A percentile compares a stretch with the other conserved stretches of the same genome.
phyloP scores from a whole-genome alignment of 2,113 vertebrate genomes.

The Fregata magnificens region DNA sequence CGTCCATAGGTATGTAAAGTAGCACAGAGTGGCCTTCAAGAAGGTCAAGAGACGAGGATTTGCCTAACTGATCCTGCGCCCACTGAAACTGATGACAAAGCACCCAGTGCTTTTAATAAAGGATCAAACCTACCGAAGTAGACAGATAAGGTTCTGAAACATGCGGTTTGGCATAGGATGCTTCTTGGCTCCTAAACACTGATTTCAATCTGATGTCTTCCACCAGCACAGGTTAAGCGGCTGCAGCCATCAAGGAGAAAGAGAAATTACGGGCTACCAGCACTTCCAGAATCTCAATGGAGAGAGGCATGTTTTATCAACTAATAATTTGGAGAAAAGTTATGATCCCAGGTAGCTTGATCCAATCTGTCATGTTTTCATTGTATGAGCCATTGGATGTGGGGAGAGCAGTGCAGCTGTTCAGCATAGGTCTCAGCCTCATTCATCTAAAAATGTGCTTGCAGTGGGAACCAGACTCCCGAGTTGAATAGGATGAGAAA shows the following conservation, averaged over 20 bases:
- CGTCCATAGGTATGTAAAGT: not conserved
- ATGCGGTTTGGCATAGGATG: not conserved
- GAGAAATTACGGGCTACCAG: not conserved
- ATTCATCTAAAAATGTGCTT: not conserved
- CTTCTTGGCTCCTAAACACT: not conserved
- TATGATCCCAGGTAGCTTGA: not conserved
- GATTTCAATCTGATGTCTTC: not conserved
- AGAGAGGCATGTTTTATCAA: not conserved
- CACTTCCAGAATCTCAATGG: not conserved
- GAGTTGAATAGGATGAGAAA: not conserved
- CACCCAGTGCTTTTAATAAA: conserved; percentile 39
- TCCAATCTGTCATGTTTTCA: not conserved
- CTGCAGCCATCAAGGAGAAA: not conserved
- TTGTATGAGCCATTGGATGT: not conserved
- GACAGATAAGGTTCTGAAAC: not conserved
- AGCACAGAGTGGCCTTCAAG: conserved; percentile 6
- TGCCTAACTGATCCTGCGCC: not conserved
- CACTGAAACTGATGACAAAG: conserved; percentile 35
- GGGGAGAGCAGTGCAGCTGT: not conserved
- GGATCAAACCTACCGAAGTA: not conserved
- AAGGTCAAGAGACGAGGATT: not conserved
- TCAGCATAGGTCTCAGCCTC: not conserved
- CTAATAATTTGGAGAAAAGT: not conserved
- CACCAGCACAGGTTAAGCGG: not conserved
- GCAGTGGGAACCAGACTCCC: not conserved